A percentile compares a stretch with the other conserved stretches of the same genome.
Conservation (phyloP, 1,140 invertebrate genomes). For the Psix sp. region DNA sequence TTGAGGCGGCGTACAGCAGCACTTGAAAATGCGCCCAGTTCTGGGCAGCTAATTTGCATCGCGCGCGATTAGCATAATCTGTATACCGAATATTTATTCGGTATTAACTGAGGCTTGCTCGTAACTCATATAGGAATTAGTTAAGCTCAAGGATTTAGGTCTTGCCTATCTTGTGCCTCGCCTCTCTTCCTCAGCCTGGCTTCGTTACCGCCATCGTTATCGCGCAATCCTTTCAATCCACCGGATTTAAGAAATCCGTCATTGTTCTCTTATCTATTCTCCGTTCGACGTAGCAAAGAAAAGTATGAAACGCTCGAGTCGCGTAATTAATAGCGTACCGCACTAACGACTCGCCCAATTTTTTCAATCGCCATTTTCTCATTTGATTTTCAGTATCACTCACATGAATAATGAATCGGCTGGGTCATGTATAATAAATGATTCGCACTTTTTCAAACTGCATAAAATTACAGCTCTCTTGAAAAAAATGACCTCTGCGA, state of each 20-base stretch:
- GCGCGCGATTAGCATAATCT: slow-evolving; percentile 76
- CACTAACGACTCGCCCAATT: no score
- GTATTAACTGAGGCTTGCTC: slow-evolving; percentile 73
- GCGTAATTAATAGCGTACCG: no score
- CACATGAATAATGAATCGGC: no score
- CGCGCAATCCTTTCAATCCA: slow-evolving; percentile 58
- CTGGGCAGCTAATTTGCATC: slow-evolving; percentile 72
- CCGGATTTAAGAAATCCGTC: slow-evolving; percentile 32
- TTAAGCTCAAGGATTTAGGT: slow-evolving; percentile 75
- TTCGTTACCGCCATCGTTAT: slow-evolving; percentile 63
- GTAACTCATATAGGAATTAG: slow-evolving; percentile 76
- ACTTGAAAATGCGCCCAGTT: slow-evolving; percentile 46
- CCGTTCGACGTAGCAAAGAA: background rate
- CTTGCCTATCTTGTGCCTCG: slow-evolving; percentile 70
- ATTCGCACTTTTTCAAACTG: slow-evolving; percentile 8
- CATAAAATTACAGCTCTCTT: slow-evolving; percentile 10
- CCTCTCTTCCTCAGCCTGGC: slow-evolving; percentile 36
- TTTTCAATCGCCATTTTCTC: no score
- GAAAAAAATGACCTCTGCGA: slow-evolving; percentile 5
- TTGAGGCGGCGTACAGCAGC: slow-evolving; percentile 42
- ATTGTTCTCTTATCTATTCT: slow-evolving; percentile 22
- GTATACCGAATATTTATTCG: slow-evolving; percentile 78
- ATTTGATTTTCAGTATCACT: no score
- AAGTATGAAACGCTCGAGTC: background rate
- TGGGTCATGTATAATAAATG: no score